Conservation (phyloP, 2,888 invertebrate species). For the Catocala nupta region DNA sequence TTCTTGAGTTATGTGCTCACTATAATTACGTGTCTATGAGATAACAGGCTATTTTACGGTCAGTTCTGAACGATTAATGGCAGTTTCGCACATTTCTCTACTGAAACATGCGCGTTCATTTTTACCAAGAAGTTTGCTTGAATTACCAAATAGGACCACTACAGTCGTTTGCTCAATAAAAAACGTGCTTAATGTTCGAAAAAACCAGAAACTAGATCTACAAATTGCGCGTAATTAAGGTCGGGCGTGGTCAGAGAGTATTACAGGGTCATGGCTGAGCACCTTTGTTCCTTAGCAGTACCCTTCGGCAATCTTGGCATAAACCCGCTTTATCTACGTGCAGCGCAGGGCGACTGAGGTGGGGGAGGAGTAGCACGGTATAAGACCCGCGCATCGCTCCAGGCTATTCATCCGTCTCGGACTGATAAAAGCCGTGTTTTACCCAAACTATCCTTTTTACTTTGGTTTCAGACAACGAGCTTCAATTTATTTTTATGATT, state of each 20-base stretch:
- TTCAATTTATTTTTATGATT: slow-evolving; percentile 66
- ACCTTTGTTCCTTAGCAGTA: slow-evolving; percentile 57
- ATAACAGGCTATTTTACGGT: slow-evolving; percentile 36
- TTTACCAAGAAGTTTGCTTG: slow-evolving; percentile 14
- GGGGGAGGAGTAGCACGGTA: slow-evolving; percentile 40
- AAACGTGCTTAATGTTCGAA: slow-evolving; percentile 29
- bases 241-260: slow-evolving; percentile 39
- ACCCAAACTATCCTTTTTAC: slow-evolving; percentile 62
- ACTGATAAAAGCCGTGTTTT: slow-evolving; percentile 68
- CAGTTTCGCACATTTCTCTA: slow-evolving; percentile 18
- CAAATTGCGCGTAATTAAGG: slow-evolving; percentile 55
- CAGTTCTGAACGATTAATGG: slow-evolving; percentile 30
- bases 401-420: slow-evolving; percentile 64
- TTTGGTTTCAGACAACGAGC: slow-evolving; percentile 52
- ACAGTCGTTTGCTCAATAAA: slow-evolving; percentile 17
- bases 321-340: slow-evolving; percentile 56
- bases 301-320: slow-evolving; percentile 58
- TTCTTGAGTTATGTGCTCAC: slow-evolving; percentile 32
- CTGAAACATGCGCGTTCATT: slow-evolving; percentile 21
- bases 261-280: slow-evolving; percentile 58
- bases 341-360: slow-evolving; percentile 36
- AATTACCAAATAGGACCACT: slow-evolving; percentile 18
- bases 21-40: slow-evolving; percentile 35
- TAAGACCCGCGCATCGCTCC: slow-evolving; percentile 59
- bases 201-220: slow-evolving; percentile 38